Evolutionary conservation across 2,113 vertebrate genomes (phyloP), one percentile per base, ranked within the genome.

Genomic region (Festucalex cinctus): DNA sequence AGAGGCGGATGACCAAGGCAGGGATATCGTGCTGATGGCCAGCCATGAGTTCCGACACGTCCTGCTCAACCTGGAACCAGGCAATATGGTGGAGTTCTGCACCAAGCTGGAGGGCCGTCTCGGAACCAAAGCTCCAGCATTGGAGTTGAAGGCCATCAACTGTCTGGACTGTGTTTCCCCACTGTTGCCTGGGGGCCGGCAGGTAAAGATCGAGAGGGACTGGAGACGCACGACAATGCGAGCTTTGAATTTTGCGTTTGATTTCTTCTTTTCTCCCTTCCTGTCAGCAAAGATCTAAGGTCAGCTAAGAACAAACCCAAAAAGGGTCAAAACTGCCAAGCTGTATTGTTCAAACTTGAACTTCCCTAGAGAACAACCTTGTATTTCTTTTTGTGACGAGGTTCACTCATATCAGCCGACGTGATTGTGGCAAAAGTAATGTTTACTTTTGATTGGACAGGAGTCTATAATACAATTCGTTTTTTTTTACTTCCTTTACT

Each of bases 211-310:
- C 0, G 96, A 99, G 74, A 92, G 89, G 1, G 93, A 99, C 91
- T 99, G 95, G 97, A 94, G 95, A 69, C 89, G 86, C 60, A 92
- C 89, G 0, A 94, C 93, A 58, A 93, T 95, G 56, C 81, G 69
- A 19, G 94, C 96, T 0, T 53, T 98, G 43, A 95, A 95, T 86
- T 99, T 99, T 3, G 95, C 94, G 24, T 99, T 99, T 74, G 92
- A 98, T 86, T 99, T 99, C 79, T 98, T 99, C 89, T 98, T 99
- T 75, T 94, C 93, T 51, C 97, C 97, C 1, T 95, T 98, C 86
- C 86, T 98, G 64, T 95, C 94, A 0, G 96, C 94, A 17, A 89
- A 81, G 54, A 87, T 92, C 60, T n/a, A n/a, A n/a, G n/a, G 51
- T 28, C 3, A 48, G 74, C 43, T 89, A 68, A 86, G 10, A 60